Evolutionary conservation across 1,140 invertebrate species (phyloP).

Genomic region (Bombus balteatus): DNA sequence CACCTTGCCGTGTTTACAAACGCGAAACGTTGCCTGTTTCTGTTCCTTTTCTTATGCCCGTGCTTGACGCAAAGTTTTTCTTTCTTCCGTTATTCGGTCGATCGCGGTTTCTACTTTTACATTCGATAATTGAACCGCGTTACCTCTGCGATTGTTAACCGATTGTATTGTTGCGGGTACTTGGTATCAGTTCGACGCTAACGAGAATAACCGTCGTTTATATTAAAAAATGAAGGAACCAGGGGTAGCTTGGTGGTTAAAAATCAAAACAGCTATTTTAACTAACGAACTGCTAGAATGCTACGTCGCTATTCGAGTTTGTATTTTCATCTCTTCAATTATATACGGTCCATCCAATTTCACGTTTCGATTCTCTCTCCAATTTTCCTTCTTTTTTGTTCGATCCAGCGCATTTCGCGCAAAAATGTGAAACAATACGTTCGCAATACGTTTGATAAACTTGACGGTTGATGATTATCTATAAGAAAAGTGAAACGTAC

Average conservation of each 20-base stretch:
- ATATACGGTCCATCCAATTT: slow-evolving; percentile 3
- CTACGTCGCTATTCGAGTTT: neutral
- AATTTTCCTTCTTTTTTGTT: neutral
- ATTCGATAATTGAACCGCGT: slow-evolving; percentile 37
- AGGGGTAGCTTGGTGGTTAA: neutral
- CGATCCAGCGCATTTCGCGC: neutral
- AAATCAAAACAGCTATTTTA: slow-evolving; percentile 22
- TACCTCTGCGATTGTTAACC: slow-evolving; percentile 29
- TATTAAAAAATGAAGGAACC: slow-evolving; percentile 25
- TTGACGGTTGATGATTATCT: neutral
- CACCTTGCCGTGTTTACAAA: neutral
- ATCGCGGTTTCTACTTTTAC: neutral
- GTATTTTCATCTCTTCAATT: neutral
- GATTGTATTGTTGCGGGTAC: neutral
- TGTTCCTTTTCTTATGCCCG: neutral
- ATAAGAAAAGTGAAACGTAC: neutral
- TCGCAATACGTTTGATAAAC: neutral
- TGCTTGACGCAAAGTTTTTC: neutral
- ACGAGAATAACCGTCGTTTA: slow-evolving; percentile 21
- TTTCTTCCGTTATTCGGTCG: neutral
- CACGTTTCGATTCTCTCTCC: neutral
- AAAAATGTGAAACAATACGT: neutral
- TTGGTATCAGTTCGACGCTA: slow-evolving; percentile 23
- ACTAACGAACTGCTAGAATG: neutral
- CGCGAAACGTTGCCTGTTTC: no score